A percentile compares a stretch with the other conserved stretches of the same genome.
These are phyloP conservation scores for Prochilodus magdalenae DNA, from an alignment of 2,113 vertebrate species.

Conservation along the genomic window DNA sequence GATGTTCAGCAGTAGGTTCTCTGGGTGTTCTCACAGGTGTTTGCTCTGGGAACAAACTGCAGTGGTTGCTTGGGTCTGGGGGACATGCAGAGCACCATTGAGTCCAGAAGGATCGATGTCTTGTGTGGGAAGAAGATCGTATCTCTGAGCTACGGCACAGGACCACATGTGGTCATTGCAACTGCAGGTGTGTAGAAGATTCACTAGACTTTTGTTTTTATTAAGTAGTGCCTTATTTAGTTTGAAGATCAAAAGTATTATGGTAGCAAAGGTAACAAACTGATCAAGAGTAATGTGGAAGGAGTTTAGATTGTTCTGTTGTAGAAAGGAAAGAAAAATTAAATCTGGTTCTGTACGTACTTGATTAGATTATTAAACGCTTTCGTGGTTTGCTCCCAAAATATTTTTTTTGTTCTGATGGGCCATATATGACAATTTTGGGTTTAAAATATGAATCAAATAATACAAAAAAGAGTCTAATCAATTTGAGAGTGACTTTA, in stretches of 20 bases:
- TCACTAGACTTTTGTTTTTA: background rate
- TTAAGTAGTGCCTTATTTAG: background rate
- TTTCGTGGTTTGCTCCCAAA: too few species aligned
- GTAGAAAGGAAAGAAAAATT: too few species aligned
- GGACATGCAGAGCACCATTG: slow-evolving; percentile 92
- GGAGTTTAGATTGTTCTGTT: too few species aligned
- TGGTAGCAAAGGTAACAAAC: too few species aligned
- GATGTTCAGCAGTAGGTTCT: background rate
- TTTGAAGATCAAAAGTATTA: background rate
- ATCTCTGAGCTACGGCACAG: slow-evolving; percentile 94
- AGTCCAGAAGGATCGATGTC: slow-evolving; percentile 87
- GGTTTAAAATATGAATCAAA: background rate
- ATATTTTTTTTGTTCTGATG: too few species aligned
- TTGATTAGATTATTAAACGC: too few species aligned
- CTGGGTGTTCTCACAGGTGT: slow-evolving; percentile 80
- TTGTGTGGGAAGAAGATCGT: slow-evolving; percentile 94
- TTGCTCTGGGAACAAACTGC: slow-evolving; percentile 95
- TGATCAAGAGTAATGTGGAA: too few species aligned
- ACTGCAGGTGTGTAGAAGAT: slow-evolving; percentile 83
- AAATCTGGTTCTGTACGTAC: too few species aligned
- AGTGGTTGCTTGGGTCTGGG: slow-evolving; percentile 94
- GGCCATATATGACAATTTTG: too few species aligned
- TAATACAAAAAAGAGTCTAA: too few species aligned
- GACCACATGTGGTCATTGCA: slow-evolving; percentile 92
- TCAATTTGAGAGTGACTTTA: too few species aligned